Evolutionary conservation across 2,888 invertebrate species (phyloP).

Genomic region (Sphaerophoria taeniata): DNA sequence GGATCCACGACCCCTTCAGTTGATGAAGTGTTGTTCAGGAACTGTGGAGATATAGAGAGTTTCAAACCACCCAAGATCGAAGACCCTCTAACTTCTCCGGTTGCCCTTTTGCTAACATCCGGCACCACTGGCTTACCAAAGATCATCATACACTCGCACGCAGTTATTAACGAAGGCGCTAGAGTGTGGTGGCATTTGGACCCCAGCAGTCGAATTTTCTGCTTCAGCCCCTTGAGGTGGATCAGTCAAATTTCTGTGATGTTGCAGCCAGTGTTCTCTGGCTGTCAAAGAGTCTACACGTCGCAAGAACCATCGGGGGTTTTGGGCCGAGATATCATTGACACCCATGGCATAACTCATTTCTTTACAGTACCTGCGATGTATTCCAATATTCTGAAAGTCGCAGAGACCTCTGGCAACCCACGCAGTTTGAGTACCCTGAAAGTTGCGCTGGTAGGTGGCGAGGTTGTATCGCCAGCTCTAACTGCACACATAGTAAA

Average conservation of each 20-base stretch:
- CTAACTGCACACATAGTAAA: constrained; percentile 42
- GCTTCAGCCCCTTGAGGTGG: constrained; percentile 73
- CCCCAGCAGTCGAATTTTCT: constrained; percentile 48
- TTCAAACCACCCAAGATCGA: constrained; percentile 43
- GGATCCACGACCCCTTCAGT: constrained; percentile 1
- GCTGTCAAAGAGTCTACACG: constrained; percentile 67
- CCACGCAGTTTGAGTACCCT: constrained; percentile 56
- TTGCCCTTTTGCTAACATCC: constrained; percentile 72
- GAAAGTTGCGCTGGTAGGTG: constrained; percentile 64
- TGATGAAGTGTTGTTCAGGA: constrained; percentile 14
- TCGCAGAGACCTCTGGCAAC: constrained; percentile 35
- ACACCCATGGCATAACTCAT: constrained; percentile 59
- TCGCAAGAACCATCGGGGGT: constrained; percentile 28
- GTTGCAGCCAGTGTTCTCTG: constrained; percentile 67
- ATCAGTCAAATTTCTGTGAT: constrained; percentile 70
- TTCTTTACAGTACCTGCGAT: constrained; percentile 66
- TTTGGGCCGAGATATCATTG: constrained; percentile 58
- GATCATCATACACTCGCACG: constrained; percentile 65
- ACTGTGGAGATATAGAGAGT: background rate
- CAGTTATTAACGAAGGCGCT: constrained; percentile 60
- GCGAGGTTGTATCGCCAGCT: constrained; percentile 53
- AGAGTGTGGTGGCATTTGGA: constrained; percentile 64
- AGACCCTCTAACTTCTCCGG: constrained; percentile 56
- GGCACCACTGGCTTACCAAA: constrained; percentile 75
- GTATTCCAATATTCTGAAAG: constrained; percentile 53